These are phyloP conservation scores for Quadroppia sp. DNA, from an alignment of 2,888 invertebrate genomes.

Conservation along the genomic window DNA sequence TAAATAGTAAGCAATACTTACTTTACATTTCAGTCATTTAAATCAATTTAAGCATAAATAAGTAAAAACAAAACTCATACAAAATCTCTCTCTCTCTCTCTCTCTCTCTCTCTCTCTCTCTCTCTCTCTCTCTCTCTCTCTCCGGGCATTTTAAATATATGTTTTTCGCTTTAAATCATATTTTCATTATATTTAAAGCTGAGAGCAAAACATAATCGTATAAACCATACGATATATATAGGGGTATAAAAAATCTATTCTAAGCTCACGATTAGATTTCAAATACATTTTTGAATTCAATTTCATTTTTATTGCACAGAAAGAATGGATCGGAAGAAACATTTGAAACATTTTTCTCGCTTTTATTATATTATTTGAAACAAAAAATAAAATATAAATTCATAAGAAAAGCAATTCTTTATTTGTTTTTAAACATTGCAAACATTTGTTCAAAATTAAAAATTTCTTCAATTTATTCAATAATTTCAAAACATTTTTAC, in stretches of 20 bases:
- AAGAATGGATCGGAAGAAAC: background rate
- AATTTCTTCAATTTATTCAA: no score
- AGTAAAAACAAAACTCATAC: constrained; percentile 13
- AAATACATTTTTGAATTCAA: background rate
- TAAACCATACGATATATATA: background rate
- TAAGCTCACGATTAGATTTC: background rate
- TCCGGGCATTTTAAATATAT: constrained; percentile 7
- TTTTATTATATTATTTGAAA: background rate
- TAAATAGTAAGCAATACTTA: background rate
- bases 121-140: background rate
- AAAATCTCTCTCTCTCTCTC: background rate
- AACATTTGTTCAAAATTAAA: background rate
- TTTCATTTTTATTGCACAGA: background rate
- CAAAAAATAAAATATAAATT: background rate
- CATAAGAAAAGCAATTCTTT: background rate
- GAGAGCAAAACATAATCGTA: background rate
- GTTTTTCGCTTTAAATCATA: constrained; percentile 15
- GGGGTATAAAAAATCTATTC: background rate
- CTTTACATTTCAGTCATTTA: constrained; percentile 14
- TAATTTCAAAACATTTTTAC: no score
- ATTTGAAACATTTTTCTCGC: background rate
- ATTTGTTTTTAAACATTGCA: background rate
- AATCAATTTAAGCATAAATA: constrained; percentile 16
- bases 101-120: background rate
- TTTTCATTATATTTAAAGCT: constrained; percentile 17